phyloP scores from a whole-genome alignment of 2,888 invertebrate genomes.

The Hartigia nigra region DNA sequence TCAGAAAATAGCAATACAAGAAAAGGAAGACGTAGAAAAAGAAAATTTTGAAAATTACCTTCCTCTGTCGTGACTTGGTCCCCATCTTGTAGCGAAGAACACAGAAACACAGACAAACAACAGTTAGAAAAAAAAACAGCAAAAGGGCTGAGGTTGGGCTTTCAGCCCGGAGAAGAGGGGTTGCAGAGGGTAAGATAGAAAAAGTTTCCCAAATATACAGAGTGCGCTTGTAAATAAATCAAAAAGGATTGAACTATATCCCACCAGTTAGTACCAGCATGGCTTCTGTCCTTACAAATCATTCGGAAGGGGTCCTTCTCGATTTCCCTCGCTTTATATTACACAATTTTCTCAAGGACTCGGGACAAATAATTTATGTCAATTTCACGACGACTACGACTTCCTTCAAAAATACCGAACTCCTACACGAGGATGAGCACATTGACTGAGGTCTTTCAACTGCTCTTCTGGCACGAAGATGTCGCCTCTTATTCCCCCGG shows the following conservation, averaged over 20 bases:
- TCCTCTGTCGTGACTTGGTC: constrained; percentile 64
- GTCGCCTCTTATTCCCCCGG: neutral
- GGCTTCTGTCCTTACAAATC: neutral
- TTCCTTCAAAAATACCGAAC: neutral
- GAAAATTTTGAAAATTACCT: constrained; percentile 51
- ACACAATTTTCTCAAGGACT: neutral
- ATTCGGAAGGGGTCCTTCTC: neutral
- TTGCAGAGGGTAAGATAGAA: neutral
- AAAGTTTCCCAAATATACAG: neutral
- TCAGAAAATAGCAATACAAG: constrained; percentile 20
- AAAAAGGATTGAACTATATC: neutral
- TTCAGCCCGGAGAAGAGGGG: neutral
- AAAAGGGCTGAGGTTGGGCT: constrained; percentile 4
- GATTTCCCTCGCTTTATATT: neutral
- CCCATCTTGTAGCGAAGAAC: constrained; percentile 59
- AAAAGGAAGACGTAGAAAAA: neutral
- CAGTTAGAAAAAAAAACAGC: constrained; percentile 45
- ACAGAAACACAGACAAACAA: constrained; percentile 55
- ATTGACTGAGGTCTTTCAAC: neutral
- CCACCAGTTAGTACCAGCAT: neutral
- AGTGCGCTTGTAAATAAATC: neutral
- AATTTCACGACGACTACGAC: neutral
- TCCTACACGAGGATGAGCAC: neutral
- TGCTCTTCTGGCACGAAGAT: neutral
- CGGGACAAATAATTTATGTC: neutral